Evolutionary conservation across 2,797 vertebrate genomes (phyloP).

Genomic region (Enteromius argenteus): DNA sequence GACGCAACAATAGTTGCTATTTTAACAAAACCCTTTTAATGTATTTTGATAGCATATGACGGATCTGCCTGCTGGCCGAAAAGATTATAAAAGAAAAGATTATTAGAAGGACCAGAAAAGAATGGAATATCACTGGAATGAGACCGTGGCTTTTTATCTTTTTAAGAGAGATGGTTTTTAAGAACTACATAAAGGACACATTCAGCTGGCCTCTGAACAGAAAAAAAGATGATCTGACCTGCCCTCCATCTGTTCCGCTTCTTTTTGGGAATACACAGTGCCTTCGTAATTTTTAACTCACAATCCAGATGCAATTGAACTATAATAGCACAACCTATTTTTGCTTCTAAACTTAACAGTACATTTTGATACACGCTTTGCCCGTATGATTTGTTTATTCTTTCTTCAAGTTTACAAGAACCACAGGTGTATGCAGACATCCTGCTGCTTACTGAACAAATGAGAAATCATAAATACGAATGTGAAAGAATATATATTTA

Average conservation of each 20-base stretch:
- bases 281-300: slow-evolving; percentile 50
- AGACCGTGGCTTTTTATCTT: slow-evolving; percentile 64
- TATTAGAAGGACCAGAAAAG: slow-evolving; percentile 66
- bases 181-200: slow-evolving; percentile 61
- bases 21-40: slow-evolving; percentile 61
- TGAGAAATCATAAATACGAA: slow-evolving; percentile 4
- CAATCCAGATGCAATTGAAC: slow-evolving; percentile 26
- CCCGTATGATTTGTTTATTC: slow-evolving; percentile 30
- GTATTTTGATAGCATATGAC: slow-evolving; percentile 43
- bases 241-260: slow-evolving; percentile 24
- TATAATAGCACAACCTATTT: background rate
- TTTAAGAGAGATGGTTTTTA: slow-evolving; percentile 63
- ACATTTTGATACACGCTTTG: slow-evolving; percentile 47
- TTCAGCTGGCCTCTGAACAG: slow-evolving; percentile 77
- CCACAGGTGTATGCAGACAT: slow-evolving; percentile 24
- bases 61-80: slow-evolving; percentile 57
- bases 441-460: slow-evolving; percentile 53
- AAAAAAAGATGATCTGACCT: slow-evolving; percentile 56
- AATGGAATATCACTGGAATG: slow-evolving; percentile 66
- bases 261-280: slow-evolving; percentile 55
- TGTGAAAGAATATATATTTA: slow-evolving; percentile 39
- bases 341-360: background rate
- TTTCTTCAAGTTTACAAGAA: slow-evolving; percentile 25
- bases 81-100: slow-evolving; percentile 49
- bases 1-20: slow-evolving; percentile 82